Evolutionary conservation across 1,140 invertebrate species (phyloP).

Genomic region (Apis cerana): DNA sequence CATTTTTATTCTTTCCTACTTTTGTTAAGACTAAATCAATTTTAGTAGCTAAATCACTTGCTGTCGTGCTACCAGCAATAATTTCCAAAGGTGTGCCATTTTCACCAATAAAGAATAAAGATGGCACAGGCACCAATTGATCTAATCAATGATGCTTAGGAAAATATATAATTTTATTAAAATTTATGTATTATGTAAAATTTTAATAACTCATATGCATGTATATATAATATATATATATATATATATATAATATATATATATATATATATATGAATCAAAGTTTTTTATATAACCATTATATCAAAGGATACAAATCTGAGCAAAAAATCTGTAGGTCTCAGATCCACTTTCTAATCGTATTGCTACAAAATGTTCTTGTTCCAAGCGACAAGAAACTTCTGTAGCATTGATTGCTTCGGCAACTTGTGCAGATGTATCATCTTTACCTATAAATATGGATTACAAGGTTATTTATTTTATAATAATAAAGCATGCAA

Average conservation of each 20-base stretch:
- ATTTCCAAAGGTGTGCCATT: constrained; percentile 90
- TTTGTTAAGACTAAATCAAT: constrained; percentile 81
- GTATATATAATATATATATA: neutral
- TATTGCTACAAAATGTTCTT: constrained; percentile 87
- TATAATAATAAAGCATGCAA: neutral
- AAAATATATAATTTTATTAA: constrained; percentile 32
- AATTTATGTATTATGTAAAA: neutral
- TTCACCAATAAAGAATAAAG: constrained; percentile 92
- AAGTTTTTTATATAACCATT: neutral
- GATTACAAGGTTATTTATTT: constrained; percentile 38
- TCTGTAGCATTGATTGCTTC: constrained; percentile 82
- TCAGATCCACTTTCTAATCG: constrained; percentile 86
- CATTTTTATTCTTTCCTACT: constrained; percentile 67
- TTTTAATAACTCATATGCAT: neutral
- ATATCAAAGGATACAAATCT: constrained; percentile 90
- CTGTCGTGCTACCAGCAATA: constrained; percentile 83
- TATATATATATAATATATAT: neutral
- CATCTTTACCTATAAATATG: constrained; percentile 84
- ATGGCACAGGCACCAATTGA: constrained; percentile 91
- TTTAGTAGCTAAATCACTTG: constrained; percentile 79
- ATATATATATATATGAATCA: neutral
- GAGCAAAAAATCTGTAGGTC: constrained; percentile 89
- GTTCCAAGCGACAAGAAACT: constrained; percentile 81
- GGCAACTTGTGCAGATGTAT: constrained; percentile 84
- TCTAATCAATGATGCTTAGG: constrained; percentile 80